These are phyloP conservation scores for Mimas tiliae DNA, from an alignment of 2,888 invertebrate genomes.

Conservation along the genomic window DNA sequence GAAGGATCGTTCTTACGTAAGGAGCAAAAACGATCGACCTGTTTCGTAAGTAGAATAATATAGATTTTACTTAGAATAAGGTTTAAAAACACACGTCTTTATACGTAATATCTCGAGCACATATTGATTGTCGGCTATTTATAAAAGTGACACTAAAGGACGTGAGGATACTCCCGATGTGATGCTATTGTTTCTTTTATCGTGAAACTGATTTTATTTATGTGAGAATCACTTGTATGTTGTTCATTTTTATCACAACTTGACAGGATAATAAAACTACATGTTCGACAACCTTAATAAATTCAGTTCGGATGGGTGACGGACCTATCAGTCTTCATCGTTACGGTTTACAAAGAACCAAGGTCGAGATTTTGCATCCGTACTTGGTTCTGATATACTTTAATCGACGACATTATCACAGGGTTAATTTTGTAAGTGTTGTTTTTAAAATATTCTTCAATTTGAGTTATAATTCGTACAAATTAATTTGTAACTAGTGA, in stretches of 20 bases:
- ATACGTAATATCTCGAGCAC: conserved; percentile 6
- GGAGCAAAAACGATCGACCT: not conserved
- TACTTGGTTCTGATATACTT: too few species aligned
- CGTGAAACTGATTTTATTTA: conserved; percentile 34
- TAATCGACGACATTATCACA: too few species aligned
- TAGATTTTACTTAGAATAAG: not conserved
- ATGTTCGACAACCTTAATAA: not conserved
- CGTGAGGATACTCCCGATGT: conserved; percentile 30
- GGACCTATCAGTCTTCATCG: not conserved
- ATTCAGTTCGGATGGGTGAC: not conserved
- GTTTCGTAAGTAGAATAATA: not conserved
- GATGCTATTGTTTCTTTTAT: conserved; percentile 33
- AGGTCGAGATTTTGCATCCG: too few species aligned
- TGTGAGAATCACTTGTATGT: conserved; percentile 34
- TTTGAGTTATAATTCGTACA: too few species aligned
- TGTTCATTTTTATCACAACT: not conserved
- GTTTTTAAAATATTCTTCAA: too few species aligned
- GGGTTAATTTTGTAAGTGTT: too few species aligned
- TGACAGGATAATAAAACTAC: not conserved
- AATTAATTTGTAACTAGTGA: not conserved
- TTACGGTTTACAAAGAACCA: not conserved
- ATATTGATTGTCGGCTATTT: conserved; percentile 33
- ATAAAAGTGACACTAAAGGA: conserved; percentile 41
- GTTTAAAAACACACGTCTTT: not conserved
- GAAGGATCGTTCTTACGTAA: not conserved